These are phyloP conservation scores for Verasper variegatus DNA, from an alignment of 2,113 vertebrate species.

Conservation along the genomic window DNA sequence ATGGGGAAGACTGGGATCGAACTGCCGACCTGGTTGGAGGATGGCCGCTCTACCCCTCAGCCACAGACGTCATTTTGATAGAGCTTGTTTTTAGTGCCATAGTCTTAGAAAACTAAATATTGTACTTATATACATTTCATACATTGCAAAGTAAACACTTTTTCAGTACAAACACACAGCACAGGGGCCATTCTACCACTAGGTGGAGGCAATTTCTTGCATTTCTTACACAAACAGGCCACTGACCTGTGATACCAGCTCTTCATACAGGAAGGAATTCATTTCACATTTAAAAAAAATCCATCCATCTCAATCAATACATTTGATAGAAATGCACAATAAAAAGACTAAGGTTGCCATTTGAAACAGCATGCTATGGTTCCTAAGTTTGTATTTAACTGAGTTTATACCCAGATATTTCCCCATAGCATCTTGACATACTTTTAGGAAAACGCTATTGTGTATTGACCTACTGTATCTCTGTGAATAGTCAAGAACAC, in stretches of 20 bases:
- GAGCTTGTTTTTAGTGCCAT: not conserved
- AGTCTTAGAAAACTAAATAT: slow-evolving; percentile 15
- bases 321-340: not conserved
- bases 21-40: too few relatives aligned
- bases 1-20: too few relatives aligned
- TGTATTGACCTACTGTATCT: not conserved
- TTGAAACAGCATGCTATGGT: not conserved
- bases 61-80: slow-evolving; percentile 26
- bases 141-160: not conserved
- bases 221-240: not conserved
- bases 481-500: too few relatives aligned
- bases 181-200: slow-evolving; percentile 39
- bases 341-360: not conserved
- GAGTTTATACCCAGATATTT: slow-evolving; percentile 13
- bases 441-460: not conserved
- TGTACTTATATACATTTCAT: slow-evolving; percentile 3
- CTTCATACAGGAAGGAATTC: not conserved
- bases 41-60: too few relatives aligned
- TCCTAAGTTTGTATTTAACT: too few relatives aligned
- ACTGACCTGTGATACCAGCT: not conserved
- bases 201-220: slow-evolving; percentile 33
- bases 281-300: not conserved
- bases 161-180: not conserved
- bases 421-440: not conserved
- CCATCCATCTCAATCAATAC: too few relatives aligned